A percentile compares a stretch with the other conserved stretches of the same genome.
Evolutionary conservation across 1,140 invertebrate genomes (phyloP).

Genomic region (Prorops nasuta): DNA sequence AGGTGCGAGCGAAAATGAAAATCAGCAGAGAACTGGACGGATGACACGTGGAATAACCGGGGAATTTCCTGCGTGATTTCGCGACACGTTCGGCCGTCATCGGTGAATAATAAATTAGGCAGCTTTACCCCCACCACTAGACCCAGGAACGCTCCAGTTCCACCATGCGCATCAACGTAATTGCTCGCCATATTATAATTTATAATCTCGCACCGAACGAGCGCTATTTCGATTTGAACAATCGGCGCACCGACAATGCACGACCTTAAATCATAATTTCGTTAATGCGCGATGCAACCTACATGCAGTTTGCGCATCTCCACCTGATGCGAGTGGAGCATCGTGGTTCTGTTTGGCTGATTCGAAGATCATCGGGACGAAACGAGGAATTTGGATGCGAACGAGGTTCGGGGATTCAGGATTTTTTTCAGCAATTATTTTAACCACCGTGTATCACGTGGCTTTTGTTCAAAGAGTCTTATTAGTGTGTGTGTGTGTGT

Average conservation of each 20-base stretch:
- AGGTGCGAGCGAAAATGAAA: too few species aligned
- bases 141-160: background rate
- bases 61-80: too few species aligned
- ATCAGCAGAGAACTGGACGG: too few species aligned
- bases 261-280: slow-evolving; percentile 56
- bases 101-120: slow-evolving; percentile 30
- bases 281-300: slow-evolving; percentile 57
- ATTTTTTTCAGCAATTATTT: too few species aligned
- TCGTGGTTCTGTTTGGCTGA: too few species aligned
- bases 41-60: too few species aligned
- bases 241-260: slow-evolving; percentile 50
- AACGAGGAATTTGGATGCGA: too few species aligned
- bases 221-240: slow-evolving; percentile 52
- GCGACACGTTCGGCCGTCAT: slow-evolving; percentile 20
- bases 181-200: slow-evolving; percentile 49
- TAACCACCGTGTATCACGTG: too few species aligned
- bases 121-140: background rate
- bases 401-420: too few species aligned
- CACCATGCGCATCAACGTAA: slow-evolving; percentile 42
- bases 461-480: too few species aligned
- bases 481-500: too few species aligned
- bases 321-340: slow-evolving; percentile 6
- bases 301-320: slow-evolving; percentile 44
- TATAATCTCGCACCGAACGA: slow-evolving; percentile 40
- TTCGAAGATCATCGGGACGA: too few species aligned